These are phyloP conservation scores for Hiodon alosoides DNA, from an alignment of 2,113 vertebrate genomes.

Conservation along the genomic window DNA sequence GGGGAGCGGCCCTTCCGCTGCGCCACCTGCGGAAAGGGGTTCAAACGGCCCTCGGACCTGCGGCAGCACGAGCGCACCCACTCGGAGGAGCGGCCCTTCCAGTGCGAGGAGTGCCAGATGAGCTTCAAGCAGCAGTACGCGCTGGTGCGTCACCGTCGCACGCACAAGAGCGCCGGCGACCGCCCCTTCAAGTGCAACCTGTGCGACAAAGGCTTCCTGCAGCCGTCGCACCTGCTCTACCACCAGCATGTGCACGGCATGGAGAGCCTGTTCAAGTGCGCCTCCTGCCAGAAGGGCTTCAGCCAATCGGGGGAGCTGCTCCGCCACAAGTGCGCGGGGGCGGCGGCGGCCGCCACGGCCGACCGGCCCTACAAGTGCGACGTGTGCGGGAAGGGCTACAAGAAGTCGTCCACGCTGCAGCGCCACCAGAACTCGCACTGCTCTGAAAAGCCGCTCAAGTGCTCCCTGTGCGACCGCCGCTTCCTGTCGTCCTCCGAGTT, in stretches of 20 bases:
- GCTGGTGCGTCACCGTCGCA: constrained; percentile 86
- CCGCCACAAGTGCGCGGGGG: constrained; percentile 86
- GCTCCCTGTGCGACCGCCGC: constrained; percentile 89
- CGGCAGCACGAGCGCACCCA: constrained; percentile 92
- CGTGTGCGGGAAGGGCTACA: constrained; percentile 92
- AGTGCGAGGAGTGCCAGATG: constrained; percentile 97
- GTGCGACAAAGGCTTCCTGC: constrained; percentile 92
- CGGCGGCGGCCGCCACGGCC: constrained; percentile 55
- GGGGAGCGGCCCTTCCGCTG: constrained; percentile 92
- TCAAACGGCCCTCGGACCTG: constrained; percentile 90
- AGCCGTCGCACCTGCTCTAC: constrained; percentile 90
- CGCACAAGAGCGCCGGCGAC: constrained; percentile 76
- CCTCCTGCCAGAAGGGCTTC: constrained; percentile 93
- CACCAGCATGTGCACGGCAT: constrained; percentile 95
- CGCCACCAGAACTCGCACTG: constrained; percentile 91
- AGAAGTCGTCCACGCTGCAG: constrained; percentile 88
- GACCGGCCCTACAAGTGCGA: constrained; percentile 94
- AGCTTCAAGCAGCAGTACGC: constrained; percentile 97
- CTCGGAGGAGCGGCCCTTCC: constrained; percentile 94
- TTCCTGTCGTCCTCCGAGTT: constrained; percentile 95
- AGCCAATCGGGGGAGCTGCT: constrained; percentile 90
- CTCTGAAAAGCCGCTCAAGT: constrained; percentile 90
- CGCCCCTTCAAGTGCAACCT: constrained; percentile 85
- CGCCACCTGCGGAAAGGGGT: constrained; percentile 85
- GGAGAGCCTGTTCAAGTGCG: constrained; percentile 95